Evolutionary conservation across 2,888 invertebrate species (phyloP).

Genomic region (Agrotis exclamationis): DNA sequence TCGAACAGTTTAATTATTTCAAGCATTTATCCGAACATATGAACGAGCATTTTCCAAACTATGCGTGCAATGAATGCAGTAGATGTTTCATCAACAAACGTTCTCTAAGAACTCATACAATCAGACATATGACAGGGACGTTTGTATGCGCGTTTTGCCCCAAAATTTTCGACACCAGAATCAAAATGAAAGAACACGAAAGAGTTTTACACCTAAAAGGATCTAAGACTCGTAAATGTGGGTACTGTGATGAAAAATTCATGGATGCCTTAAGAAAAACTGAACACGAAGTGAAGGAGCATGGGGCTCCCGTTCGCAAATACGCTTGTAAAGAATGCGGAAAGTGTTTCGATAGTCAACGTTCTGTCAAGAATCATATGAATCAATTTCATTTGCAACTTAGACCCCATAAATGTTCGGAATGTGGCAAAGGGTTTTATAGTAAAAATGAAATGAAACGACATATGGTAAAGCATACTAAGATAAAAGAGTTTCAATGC

Average conservation of each 20-base stretch:
- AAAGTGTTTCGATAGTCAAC: slow-evolving; percentile 66
- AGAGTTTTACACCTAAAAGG: slow-evolving; percentile 72
- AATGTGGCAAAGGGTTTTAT: slow-evolving; percentile 54
- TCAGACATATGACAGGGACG: slow-evolving; percentile 59
- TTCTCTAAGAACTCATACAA: slow-evolving; percentile 57
- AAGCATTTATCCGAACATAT: slow-evolving; percentile 78
- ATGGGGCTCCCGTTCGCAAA: slow-evolving; percentile 64
- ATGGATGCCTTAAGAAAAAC: slow-evolving; percentile 61
- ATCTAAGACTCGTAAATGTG: slow-evolving; percentile 70
- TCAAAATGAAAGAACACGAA: slow-evolving; percentile 76
- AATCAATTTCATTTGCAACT: slow-evolving; percentile 72
- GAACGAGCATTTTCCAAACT: slow-evolving; percentile 80
- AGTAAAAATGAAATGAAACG: slow-evolving; percentile 41
- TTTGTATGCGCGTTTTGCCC: slow-evolving; percentile 74
- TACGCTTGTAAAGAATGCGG: slow-evolving; percentile 74
- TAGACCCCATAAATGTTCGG: slow-evolving; percentile 73
- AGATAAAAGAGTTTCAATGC: slow-evolving; percentile 50
- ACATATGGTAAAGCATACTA: slow-evolving; percentile 49
- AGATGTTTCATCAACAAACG: slow-evolving; percentile 72
- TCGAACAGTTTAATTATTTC: slow-evolving; percentile 71
- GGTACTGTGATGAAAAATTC: slow-evolving; percentile 74
- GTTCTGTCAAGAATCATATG: slow-evolving; percentile 67
- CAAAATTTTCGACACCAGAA: slow-evolving; percentile 77
- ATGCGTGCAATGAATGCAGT: slow-evolving; percentile 73
- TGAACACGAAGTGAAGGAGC: slow-evolving; percentile 70